Evolutionary conservation across 2,888 invertebrate genomes (phyloP).

Genomic region (Pachymerium ferrugineum): DNA sequence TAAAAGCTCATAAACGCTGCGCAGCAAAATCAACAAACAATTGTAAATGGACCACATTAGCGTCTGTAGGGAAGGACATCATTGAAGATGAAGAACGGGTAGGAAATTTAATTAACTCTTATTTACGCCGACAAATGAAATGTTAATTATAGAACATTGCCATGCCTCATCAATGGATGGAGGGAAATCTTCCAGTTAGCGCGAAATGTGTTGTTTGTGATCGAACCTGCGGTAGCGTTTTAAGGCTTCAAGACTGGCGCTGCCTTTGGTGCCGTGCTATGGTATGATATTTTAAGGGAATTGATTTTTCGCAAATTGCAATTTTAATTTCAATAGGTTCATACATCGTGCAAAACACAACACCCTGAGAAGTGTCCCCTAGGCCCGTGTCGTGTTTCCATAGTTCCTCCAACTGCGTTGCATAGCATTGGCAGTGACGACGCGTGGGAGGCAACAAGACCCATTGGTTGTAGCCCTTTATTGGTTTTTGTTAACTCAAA

Average conservation of each 20-base stretch:
- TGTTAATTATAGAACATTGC: slow-evolving; percentile 62
- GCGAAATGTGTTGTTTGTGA: slow-evolving; percentile 89
- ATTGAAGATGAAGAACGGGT: slow-evolving; percentile 90
- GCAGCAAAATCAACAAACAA: slow-evolving; percentile 85
- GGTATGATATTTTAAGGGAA: slow-evolving; percentile 47
- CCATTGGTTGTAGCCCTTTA: slow-evolving; percentile 66
- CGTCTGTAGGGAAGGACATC: slow-evolving; percentile 89
- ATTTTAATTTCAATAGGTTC: slow-evolving; percentile 55
- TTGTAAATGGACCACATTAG: slow-evolving; percentile 96
- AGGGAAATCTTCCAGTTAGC: slow-evolving; percentile 91
- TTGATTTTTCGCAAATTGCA: slow-evolving; percentile 39
- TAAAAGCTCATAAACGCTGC: slow-evolving; percentile 93
- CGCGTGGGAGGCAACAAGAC: slow-evolving; percentile 79
- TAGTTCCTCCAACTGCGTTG: slow-evolving; percentile 88
- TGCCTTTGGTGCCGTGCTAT: slow-evolving; percentile 90
- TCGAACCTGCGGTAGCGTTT: slow-evolving; percentile 92
- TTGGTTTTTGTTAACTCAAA: slow-evolving; percentile 97
- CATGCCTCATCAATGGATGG: slow-evolving; percentile 98
- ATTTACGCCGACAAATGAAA: background rate
- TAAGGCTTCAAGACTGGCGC: slow-evolving; percentile 90
- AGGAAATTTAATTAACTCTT: slow-evolving; percentile 40
- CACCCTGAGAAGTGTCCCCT: slow-evolving; percentile 74
- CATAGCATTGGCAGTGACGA: slow-evolving; percentile 82
- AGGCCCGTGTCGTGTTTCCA: slow-evolving; percentile 81
- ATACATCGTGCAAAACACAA: slow-evolving; percentile 80